Evolutionary conservation across 2,888 invertebrate genomes (phyloP).

Genomic region (Drosophila testacea): DNA sequence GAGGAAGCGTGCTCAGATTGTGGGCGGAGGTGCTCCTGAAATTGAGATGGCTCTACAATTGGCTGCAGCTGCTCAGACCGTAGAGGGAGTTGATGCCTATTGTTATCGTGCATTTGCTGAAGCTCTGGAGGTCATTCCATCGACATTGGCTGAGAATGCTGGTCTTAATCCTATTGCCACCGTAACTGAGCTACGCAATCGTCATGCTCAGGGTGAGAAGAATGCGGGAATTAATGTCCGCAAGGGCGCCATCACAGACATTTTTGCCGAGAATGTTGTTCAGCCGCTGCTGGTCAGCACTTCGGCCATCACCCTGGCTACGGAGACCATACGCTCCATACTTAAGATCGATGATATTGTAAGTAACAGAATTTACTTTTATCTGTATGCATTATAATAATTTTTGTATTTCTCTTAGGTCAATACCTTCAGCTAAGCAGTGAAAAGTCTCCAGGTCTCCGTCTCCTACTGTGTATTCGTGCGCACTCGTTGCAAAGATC

Average conservation of each 20-base stretch:
- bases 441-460: background rate
- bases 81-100: conserved; percentile 97
- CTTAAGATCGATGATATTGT: conserved; percentile 99
- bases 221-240: conserved; percentile 98
- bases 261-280: conserved; percentile 97
- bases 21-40: conserved; percentile 99
- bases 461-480: conserved; percentile 34
- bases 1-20: conserved; percentile 95
- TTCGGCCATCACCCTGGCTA: conserved; percentile 96
- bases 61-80: conserved; percentile 91
- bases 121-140: conserved; percentile 97
- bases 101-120: conserved; percentile 98
- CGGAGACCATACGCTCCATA: conserved; percentile 98
- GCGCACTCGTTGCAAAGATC: conserved; percentile 42
- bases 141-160: conserved; percentile 94
- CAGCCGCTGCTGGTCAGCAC: conserved; percentile 98
- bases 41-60: conserved; percentile 96
- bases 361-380: conserved; percentile 56
- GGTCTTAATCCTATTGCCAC: conserved; percentile 97
- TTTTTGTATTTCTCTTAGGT: conserved; percentile 59
- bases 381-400: background rate
- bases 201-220: conserved; percentile 94
- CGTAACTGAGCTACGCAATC: conserved; percentile 97
- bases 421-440: conserved; percentile 78
- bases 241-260: conserved; percentile 98